A percentile compares a stretch with the other conserved stretches of the same genome.
Evolutionary conservation across 2,888 invertebrate genomes (phyloP).

Genomic region (Tetanocera ferruginea): DNA sequence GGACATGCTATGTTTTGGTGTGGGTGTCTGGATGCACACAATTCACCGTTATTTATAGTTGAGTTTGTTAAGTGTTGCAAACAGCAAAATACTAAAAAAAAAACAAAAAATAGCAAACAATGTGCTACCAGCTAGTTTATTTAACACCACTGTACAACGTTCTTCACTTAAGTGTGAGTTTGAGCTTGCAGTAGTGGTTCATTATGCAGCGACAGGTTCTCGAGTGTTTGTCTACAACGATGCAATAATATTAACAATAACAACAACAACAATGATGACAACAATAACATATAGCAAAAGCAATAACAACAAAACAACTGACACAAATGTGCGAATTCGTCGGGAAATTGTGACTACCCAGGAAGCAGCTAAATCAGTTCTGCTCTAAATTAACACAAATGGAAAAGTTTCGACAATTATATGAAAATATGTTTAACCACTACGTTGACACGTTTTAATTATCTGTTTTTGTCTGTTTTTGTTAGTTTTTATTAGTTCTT

Average conservation of each 20-base stretch:
- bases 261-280: background rate
- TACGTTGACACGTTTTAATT: too few relatives aligned
- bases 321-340: too few relatives aligned
- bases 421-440: too few relatives aligned
- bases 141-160: background rate
- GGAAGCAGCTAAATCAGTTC: too few relatives aligned
- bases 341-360: too few relatives aligned
- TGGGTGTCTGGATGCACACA: background rate
- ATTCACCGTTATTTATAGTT: background rate
- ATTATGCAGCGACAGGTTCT: conserved; percentile 19
- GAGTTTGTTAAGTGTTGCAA: background rate
- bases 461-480: too few relatives aligned
- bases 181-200: background rate
- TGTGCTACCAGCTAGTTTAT: background rate
- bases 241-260: background rate
- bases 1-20: background rate
- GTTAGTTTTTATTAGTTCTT: too few relatives aligned
- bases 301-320: background rate
- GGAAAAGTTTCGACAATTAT: too few relatives aligned
- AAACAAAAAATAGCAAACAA: background rate
- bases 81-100: background rate
- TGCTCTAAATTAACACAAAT: too few relatives aligned
- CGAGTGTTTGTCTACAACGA: background rate
- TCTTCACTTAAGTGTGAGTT: conserved; percentile 1
- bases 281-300: background rate